Evolutionary conservation across 2,797 vertebrate species (phyloP).

Genomic region (Artibeus jamaicensis): DNA sequence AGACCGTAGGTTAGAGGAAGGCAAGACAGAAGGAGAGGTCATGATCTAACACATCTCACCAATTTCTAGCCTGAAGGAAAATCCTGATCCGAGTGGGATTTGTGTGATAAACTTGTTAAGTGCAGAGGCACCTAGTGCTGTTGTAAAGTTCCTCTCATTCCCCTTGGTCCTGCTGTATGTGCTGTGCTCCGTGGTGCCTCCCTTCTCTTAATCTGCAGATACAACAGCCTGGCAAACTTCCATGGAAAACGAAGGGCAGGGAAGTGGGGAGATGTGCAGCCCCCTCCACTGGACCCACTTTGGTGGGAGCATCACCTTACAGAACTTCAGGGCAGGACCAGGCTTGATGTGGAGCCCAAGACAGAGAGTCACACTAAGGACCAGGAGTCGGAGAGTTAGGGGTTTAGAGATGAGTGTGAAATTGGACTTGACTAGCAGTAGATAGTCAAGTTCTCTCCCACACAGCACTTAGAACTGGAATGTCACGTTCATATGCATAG

Average conservation of each 20-base stretch:
- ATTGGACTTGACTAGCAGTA: not conserved
- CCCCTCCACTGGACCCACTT: rapidly evolving
- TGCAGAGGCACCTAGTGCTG: not conserved
- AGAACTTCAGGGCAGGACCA: not conserved
- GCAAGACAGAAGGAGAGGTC: rapidly evolving
- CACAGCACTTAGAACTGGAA: not conserved
- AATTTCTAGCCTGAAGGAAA: not conserved
- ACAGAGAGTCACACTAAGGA: not conserved
- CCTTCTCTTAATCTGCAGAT: not conserved
- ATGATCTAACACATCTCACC: not conserved
- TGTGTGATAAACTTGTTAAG: not conserved
- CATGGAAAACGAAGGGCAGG: not conserved
- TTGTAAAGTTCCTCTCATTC: not conserved
- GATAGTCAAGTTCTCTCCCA: not conserved
- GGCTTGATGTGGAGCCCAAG: not conserved
- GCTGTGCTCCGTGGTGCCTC: not conserved
- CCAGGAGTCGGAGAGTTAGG: not conserved
- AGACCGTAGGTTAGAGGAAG: not conserved
- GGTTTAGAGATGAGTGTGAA: not conserved
- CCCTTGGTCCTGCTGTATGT: rapidly evolving
- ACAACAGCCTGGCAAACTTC: not conserved
- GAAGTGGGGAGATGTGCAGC: rapidly evolving
- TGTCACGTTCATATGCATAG: constrained; percentile 3
- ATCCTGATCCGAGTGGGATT: not conserved
- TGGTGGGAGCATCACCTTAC: not conserved